Evolutionary conservation across 1,140 invertebrate species (phyloP), one percentile per base, ranked within the genome.

Genomic region (Paralvinella palmiformis): DNA sequence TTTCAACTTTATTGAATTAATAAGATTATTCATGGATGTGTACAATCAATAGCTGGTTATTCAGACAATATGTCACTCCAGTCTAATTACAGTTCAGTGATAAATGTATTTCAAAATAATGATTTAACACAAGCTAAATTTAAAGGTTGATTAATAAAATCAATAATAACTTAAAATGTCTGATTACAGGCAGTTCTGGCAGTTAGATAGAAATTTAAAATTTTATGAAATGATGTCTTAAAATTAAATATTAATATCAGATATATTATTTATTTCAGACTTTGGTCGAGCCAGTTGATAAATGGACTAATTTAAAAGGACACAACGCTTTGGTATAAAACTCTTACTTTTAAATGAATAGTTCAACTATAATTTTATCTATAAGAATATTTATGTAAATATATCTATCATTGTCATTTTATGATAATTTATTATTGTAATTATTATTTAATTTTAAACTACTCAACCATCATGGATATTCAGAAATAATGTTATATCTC

Each of bases 231-330:
- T n/a, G 58, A 41, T 22, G 20, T 24, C 3, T 20, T 36, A 3
- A 13, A 20, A n/a, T 35, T 20, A 35, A 37, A 20, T 37, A 5
- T 10, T 32, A 31, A 31, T 24, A 2, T 37, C 44, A 24, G 48
- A n/a, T 7, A 17, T 61, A n/a, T 29, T 3, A 52, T 44, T 63
- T n/a, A n/a, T 74, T 75, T 27, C 59, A 79, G 77, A 69, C 73
- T 32, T 59, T 78, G 22, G 68, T 62, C 36, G 77, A 79, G 69
- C 77, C 77, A 17, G 65, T 79, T 20, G 72, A 75, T 32, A 70
- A 75, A 53, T 79, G 77, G 77, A 76, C 72, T 36, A 76, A 78
- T 69, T 65, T 79, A 1, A 66, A 75, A 33, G 77, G 77, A 50
- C 75, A 78, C 53, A 79, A 79, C 73, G 75, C 75, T 41, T 66